These are phyloP conservation scores for Plectus sambesii DNA, from an alignment of 1,140 invertebrate genomes.

Conservation along the genomic window DNA sequence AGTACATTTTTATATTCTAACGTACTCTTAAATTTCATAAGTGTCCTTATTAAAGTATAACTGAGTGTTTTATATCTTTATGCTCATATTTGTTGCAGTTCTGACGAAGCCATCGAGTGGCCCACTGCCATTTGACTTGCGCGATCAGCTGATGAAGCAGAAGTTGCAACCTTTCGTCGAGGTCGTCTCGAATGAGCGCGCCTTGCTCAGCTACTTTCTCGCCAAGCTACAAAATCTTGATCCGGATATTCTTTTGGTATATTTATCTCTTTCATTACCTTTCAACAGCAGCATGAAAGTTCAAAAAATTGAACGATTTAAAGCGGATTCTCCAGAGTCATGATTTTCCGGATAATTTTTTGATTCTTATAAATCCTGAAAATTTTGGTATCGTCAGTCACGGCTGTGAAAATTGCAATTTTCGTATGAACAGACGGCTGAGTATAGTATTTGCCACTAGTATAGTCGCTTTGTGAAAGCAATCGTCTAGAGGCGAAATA, in stretches of 20 bases:
- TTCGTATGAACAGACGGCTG: no score
- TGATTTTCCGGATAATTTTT: no score
- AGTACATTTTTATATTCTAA: no score
- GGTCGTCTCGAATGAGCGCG: conserved; percentile 58
- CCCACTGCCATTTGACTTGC: conserved; percentile 23
- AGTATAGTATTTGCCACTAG: no score
- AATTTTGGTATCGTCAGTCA: no score
- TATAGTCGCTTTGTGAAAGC: no score
- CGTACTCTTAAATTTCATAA: no score
- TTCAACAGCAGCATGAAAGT: background rate
- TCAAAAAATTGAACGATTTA: conserved; percentile 5
- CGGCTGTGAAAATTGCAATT: no score
- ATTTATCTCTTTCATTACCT: conserved; percentile 16
- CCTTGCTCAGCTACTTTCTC: conserved; percentile 68
- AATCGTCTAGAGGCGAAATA: no score
- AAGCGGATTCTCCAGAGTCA: conserved; percentile 7
- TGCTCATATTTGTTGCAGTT: conserved; percentile 44
- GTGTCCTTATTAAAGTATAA: no score
- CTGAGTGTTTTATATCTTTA: no score
- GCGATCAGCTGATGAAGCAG: conserved; percentile 15
- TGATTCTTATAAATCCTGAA: no score
- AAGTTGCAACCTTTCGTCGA: conserved; percentile 16
- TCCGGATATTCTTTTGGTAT: conserved; percentile 73
- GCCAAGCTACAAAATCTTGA: conserved; percentile 72
- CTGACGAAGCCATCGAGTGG: conserved; percentile 21